These are phyloP conservation scores for Scelioninae gen. 2 DNA, from an alignment of 2,888 invertebrate genomes.

Conservation along the genomic window DNA sequence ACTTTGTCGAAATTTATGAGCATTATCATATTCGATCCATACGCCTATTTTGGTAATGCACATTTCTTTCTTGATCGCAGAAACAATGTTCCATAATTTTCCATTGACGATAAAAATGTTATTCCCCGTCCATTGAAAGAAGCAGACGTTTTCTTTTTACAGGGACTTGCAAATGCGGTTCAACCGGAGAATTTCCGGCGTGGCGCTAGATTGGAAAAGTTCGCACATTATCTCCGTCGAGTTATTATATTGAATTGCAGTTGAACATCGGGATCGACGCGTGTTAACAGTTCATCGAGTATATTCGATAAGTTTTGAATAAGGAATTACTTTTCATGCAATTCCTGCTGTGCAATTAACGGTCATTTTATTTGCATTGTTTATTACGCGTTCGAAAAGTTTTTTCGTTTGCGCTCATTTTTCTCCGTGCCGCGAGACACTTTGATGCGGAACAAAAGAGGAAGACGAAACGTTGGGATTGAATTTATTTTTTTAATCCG, in stretches of 20 bases:
- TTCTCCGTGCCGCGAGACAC: constrained; percentile 1
- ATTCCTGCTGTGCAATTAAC: too few species aligned
- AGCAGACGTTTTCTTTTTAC: constrained; percentile 12
- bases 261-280: constrained; percentile 1
- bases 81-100: constrained; percentile 6
- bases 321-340: too few species aligned
- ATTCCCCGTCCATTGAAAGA: constrained; percentile 1
- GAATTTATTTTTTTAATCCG: constrained; percentile 53
- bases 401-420: constrained; percentile 16
- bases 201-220: constrained; percentile 64
- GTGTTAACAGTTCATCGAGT: too few species aligned
- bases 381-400: too few species aligned
- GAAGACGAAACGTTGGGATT: constrained; percentile 47
- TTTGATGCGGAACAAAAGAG: constrained; percentile 43
- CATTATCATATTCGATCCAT: too few species aligned
- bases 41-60: background rate
- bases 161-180: constrained; percentile 54
- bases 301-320: too few species aligned
- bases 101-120: constrained; percentile 2
- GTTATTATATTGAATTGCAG: constrained; percentile 54
- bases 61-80: background rate
- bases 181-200: constrained; percentile 57
- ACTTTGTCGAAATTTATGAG: too few species aligned
- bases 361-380: too few species aligned
- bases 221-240: constrained; percentile 50